These are phyloP conservation scores for Zaprionus gabonicus DNA, from an alignment of 1,140 invertebrate genomes.

Conservation along the genomic window DNA sequence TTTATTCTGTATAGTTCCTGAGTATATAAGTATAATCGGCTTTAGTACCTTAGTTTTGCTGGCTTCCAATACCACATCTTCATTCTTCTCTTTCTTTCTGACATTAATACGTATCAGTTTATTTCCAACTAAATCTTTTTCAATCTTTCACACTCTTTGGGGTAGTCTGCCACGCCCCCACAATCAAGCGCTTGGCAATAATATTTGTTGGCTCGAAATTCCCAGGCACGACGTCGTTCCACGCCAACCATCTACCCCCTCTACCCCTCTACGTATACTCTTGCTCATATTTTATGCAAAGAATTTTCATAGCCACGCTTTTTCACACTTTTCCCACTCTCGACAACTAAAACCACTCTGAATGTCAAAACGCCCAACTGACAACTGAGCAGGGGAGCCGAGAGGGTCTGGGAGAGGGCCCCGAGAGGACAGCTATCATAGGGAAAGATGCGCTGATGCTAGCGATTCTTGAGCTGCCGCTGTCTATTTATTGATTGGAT, in stretches of 20 bases:
- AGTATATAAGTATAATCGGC: not conserved
- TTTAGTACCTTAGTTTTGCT: not conserved
- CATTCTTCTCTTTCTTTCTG: not conserved
- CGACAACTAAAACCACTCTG: constrained; percentile 70
- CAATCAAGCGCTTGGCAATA: constrained; percentile 28
- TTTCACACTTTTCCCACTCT: constrained; percentile 28
- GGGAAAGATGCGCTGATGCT: constrained; percentile 10
- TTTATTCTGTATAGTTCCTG: too few species aligned
- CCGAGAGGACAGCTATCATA: constrained; percentile 9
- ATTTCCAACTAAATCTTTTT: constrained; percentile 7
- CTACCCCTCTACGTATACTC: not conserved
- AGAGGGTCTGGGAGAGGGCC: not conserved
- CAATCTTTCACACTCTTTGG: constrained; percentile 5
- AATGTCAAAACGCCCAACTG: constrained; percentile 61
- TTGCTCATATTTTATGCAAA: constrained; percentile 49
- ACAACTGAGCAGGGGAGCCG: constrained; percentile 10
- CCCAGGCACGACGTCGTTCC: not conserved
- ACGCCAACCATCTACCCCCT: not conserved
- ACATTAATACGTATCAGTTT: constrained; percentile 18
- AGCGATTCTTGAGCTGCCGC: constrained; percentile 2
- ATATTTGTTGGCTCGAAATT: constrained; percentile 39
- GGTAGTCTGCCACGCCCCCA: not conserved
- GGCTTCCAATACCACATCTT: not conserved
- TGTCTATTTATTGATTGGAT: constrained; percentile 61
- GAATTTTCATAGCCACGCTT: constrained; percentile 56